phyloP scores from a whole-genome alignment of 2,888 invertebrate genomes.

The Stegophylla sp. region DNA sequence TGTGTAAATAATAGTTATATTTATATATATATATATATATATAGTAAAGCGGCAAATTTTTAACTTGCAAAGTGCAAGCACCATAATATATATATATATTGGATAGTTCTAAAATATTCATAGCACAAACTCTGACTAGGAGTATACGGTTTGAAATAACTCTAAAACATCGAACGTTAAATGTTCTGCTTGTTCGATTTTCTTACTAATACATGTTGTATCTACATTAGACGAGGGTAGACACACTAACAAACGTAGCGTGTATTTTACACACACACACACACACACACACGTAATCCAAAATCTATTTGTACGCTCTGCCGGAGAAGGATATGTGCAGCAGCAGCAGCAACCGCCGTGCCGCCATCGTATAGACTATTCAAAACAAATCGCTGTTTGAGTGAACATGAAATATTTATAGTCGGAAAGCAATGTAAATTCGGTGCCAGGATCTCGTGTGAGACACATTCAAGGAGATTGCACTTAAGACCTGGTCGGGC shows the following conservation, averaged over 20 bases:
- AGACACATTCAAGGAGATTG: conserved; percentile 56
- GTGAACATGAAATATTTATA: conserved; percentile 46
- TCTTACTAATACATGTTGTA: neutral
- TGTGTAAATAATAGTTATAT: no score
- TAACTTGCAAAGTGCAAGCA: no score
- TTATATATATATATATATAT: no score
- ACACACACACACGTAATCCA: no score
- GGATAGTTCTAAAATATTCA: no score
- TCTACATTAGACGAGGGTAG: neutral
- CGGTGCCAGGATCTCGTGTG: conserved; percentile 40
- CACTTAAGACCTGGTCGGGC: conserved; percentile 42
- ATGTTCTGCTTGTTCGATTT: neutral
- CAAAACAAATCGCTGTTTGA: conserved; percentile 42
- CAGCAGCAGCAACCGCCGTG: no score
- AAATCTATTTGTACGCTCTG: neutral
- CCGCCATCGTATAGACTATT: neutral
- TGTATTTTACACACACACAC: neutral
- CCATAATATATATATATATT: no score
- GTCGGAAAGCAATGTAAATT: conserved; percentile 55
- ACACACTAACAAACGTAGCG: neutral
- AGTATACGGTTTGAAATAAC: neutral
- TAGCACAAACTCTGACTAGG: no score
- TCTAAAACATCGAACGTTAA: neutral
- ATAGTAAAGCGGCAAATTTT: no score
- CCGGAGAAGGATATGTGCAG: neutral